These are phyloP conservation scores for Aplidium turbinatum DNA, from an alignment of 23 tunicate genomes.

Conservation along the genomic window DNA sequence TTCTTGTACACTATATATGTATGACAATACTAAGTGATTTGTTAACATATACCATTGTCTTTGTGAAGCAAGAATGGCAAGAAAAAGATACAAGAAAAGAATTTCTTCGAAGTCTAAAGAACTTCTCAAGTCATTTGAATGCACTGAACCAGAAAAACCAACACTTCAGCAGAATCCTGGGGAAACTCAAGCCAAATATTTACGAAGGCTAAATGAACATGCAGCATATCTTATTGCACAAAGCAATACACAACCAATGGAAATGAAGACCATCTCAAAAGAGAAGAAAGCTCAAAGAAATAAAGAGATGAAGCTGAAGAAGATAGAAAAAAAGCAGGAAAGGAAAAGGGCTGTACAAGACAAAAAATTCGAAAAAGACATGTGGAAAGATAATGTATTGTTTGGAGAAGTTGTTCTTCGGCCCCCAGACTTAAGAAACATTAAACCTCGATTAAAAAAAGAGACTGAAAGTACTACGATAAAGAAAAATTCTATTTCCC, in stretches of 20 bases:
- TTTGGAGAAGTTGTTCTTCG: constrained; percentile 39
- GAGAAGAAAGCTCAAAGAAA: constrained; percentile 4
- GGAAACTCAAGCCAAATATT: neutral
- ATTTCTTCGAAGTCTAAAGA: constrained; percentile 3
- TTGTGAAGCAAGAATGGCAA: too few species aligned
- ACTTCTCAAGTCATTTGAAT: constrained; percentile 12
- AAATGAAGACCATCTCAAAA: neutral
- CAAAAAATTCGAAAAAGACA: constrained; percentile 11
- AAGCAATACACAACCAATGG: neutral
- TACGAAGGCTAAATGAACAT: neutral
- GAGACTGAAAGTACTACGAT: too few species aligned
- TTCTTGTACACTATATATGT: too few species aligned
- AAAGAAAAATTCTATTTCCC: constrained; percentile 1
- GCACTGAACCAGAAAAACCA: neutral
- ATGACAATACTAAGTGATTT: too few species aligned
- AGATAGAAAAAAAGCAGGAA: neutral
- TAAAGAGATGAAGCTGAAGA: neutral
- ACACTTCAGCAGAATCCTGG: neutral
- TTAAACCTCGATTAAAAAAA: neutral
- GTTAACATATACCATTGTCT: too few species aligned
- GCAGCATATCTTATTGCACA: neutral
- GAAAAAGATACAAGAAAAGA: constrained; percentile 24
- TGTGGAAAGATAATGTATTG: constrained; percentile 26
- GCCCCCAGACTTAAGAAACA: constrained; percentile 12
- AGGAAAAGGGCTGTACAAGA: neutral